Base-by-base conservation (phyloP, 1,140 invertebrate genomes). In the Drosophila setifemur region DNA sequence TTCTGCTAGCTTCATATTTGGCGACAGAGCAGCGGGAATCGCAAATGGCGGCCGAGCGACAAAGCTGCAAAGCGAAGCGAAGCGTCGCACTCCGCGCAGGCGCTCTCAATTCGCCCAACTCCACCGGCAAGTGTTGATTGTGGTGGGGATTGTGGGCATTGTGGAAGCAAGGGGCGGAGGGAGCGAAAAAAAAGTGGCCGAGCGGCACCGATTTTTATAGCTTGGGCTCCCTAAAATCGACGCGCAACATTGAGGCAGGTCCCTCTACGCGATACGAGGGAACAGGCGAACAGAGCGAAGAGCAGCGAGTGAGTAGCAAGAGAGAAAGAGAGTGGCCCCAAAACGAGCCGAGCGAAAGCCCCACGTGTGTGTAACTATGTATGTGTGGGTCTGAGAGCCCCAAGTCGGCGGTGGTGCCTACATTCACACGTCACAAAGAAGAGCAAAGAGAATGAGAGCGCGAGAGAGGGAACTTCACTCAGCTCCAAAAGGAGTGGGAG, bases 221-320 rank as follows among this genome's bases (percentile, higher is more conserved):
- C 53, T 53, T 67, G 67, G 57, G 81, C 75, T 75, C 79, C 75
- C 74, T 71, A 43, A 73, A 57, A 85, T 67, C 39, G 58, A 81
- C 81, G 75, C 81, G 81, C 81, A 86, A 79, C 78, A 79, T 88
- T 88, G 85, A 88, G 85, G 85, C 85, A 88, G 85, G 85, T 88
- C 85, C 85, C 85, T 88, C 85, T 88, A 88, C 78, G 63, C 79
- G 85, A 88, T 88, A 88, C 73, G 69, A 63, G 49, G 14, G 63
- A 88, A 69, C 75, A 88, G 85, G 85, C 85, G 85, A 57, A 11
- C 85, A 88, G 61, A 53, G 39, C 11, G 11, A 4, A n/a, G 14
- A 64, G 37, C 52, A 77, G 70, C 43, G 54, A 54, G 73, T 42
- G 11, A 33, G 18, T 26, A 49, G 16, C 35, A 44, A 35, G 55